Percentiles rank a stretch among this genome's conserved stretches.
phyloP scores from a whole-genome alignment of 2,888 invertebrate genomes.

The Thera obeliscata region DNA sequence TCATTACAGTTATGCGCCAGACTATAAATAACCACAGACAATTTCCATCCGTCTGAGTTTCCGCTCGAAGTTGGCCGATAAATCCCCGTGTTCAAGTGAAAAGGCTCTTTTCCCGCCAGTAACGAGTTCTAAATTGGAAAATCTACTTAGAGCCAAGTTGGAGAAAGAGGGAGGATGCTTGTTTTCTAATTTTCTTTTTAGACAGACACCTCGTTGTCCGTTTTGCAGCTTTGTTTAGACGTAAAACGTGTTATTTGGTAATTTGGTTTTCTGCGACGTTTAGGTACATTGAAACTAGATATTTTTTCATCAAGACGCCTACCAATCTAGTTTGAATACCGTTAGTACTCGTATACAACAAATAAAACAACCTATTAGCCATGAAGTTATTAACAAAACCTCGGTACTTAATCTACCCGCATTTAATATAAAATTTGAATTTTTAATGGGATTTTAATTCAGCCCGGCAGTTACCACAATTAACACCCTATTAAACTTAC shows the following conservation, averaged over 20 bases:
- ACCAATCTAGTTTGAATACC: too few relatives aligned
- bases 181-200: constrained; percentile 56
- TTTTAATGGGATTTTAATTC: constrained; percentile 18
- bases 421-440: not conserved
- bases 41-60: constrained; percentile 60
- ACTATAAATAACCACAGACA: constrained; percentile 63
- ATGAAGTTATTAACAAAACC: too few relatives aligned
- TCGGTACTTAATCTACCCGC: too few relatives aligned
- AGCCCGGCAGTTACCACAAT: not conserved
- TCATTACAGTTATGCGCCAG: constrained; percentile 28
- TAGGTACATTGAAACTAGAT: not conserved
- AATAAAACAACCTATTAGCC: too few relatives aligned
- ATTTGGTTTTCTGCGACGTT: not conserved
- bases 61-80: constrained; percentile 63
- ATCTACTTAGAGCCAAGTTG: constrained; percentile 65
- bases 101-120: constrained; percentile 51
- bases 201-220: constrained; percentile 24
- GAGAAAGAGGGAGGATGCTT: constrained; percentile 39
- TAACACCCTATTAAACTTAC: constrained; percentile 15
- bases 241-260: not conserved
- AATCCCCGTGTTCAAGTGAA: constrained; percentile 74
- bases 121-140: constrained; percentile 79
- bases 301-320: too few relatives aligned
- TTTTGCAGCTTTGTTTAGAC: constrained; percentile 14
- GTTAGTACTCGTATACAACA: too few relatives aligned